A percentile compares a stretch with the other conserved stretches of the same genome.
phyloP scores from a whole-genome alignment of 2,888 invertebrate species.

The Platycheirus rosarum region DNA sequence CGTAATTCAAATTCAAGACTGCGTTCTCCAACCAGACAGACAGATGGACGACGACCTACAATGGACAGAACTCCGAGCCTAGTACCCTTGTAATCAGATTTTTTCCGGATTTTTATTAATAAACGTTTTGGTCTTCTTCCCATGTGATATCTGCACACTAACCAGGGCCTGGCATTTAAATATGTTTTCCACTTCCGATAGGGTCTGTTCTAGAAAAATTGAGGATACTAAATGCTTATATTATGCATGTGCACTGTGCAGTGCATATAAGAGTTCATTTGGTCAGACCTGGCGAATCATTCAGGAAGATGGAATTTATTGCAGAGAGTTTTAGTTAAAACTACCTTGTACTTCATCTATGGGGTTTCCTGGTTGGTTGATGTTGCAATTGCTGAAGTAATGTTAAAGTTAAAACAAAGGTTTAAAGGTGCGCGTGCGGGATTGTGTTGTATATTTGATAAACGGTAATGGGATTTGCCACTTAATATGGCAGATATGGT shows the following conservation, averaged over 20 bases:
- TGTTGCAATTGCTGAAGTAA: too few species aligned
- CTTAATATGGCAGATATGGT: slow-evolving; percentile 73
- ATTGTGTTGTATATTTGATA: slow-evolving; percentile 72
- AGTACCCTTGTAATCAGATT: slow-evolving; percentile 67
- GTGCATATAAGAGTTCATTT: slow-evolving; percentile 59
- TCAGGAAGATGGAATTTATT: slow-evolving; percentile 54
- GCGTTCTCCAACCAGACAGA: slow-evolving; percentile 48
- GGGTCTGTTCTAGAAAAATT: slow-evolving; percentile 23
- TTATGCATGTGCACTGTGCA: not conserved
- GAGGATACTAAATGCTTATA: too few species aligned
- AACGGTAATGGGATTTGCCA: slow-evolving; percentile 72
- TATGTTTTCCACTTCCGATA: not conserved
- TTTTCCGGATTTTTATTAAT: slow-evolving; percentile 71
- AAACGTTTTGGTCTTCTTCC: slow-evolving; percentile 29
- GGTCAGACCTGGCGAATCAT: slow-evolving; percentile 68
- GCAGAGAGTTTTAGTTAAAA: too few species aligned
- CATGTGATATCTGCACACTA: too few species aligned
- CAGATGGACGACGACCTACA: slow-evolving; percentile 22
- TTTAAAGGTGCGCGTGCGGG: slow-evolving; percentile 40
- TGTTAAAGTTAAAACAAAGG: too few species aligned
- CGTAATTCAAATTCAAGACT: slow-evolving; percentile 68
- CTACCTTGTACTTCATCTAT: too few species aligned
- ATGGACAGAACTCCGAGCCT: slow-evolving; percentile 3
- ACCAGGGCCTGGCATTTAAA: slow-evolving; percentile 49
- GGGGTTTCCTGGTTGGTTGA: slow-evolving; percentile 4